These are phyloP conservation scores for Drosophila santomea DNA, from an alignment of 1,140 invertebrate genomes.

Conservation along the genomic window DNA sequence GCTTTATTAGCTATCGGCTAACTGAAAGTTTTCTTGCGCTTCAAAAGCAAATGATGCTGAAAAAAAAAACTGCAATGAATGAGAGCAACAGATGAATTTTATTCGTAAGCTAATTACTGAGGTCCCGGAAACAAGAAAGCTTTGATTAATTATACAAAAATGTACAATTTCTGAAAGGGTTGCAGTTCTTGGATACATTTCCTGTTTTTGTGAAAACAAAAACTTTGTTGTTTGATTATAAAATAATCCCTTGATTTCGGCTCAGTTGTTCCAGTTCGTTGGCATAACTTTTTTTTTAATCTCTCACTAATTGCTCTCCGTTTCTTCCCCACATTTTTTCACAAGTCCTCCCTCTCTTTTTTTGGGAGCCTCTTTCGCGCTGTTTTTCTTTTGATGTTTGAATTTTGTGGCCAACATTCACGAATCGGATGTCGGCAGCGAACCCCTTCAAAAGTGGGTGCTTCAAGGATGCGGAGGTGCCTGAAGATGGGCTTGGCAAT, in stretches of 20 bases:
- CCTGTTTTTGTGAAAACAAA: too few relatives aligned
- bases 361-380: neutral
- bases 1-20: too few relatives aligned
- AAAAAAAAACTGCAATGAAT: too few relatives aligned
- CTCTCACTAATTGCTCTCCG: conserved; percentile 35
- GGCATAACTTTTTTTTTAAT: neutral
- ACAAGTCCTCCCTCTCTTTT: neutral
- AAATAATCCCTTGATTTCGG: neutral
- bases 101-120: too few relatives aligned
- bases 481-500: too few relatives aligned
- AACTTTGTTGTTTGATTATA: neutral
- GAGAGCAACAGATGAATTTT: too few relatives aligned
- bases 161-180: too few relatives aligned
- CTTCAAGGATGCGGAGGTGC: conserved; percentile 1
- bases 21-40: too few relatives aligned
- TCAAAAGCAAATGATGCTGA: too few relatives aligned
- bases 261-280: neutral
- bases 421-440: conserved; percentile 38
- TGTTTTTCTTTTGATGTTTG: conserved; percentile 44
- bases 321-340: conserved; percentile 18
- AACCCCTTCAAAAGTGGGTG: conserved; percentile 38
- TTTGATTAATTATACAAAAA: too few relatives aligned
- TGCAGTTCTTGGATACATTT: too few relatives aligned
- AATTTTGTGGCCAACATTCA: conserved; percentile 49
- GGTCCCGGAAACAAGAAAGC: too few relatives aligned